phyloP scores from a whole-genome alignment of 2,113 vertebrate genomes.

The Phylloscopus whistleri region DNA sequence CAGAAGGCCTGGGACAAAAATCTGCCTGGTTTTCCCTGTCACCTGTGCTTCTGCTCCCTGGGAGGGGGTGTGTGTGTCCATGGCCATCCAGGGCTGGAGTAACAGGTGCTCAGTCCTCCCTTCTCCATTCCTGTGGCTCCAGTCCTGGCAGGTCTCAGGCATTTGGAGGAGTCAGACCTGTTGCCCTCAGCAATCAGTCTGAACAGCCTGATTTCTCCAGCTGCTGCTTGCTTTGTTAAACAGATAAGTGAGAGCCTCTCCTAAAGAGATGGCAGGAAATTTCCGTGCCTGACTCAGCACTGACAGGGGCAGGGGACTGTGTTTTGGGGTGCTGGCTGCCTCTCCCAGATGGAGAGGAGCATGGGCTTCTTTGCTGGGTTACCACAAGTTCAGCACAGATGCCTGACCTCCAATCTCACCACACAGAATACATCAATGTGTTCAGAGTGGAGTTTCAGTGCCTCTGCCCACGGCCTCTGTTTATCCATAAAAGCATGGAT shows the following conservation, averaged over 20 bases:
- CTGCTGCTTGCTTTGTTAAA: not conserved
- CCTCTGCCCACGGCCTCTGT: not conserved
- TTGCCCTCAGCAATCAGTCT: not conserved
- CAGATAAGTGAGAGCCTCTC: not conserved
- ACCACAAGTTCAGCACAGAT: not conserved
- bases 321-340: not conserved
- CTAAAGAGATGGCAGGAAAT: not conserved
- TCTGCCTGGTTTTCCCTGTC: not conserved
- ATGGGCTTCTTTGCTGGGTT: not conserved
- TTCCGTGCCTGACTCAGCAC: accelerated
- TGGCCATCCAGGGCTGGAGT: not conserved
- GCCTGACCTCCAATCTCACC: not conserved
- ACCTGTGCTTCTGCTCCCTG: not conserved
- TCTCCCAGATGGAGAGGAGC: not conserved
- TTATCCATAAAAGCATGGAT: not conserved
- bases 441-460: not conserved
- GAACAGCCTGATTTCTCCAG: not conserved
- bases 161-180: not conserved
- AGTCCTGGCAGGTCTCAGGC: not conserved
- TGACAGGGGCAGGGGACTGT: not conserved
- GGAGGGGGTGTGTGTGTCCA: not conserved
- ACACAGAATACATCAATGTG: not conserved
- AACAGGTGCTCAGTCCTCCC: not conserved
- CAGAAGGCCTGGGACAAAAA: not conserved
- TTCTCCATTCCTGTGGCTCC: accelerated